These are phyloP conservation scores for Entomyzon cyanotis DNA, from an alignment of 2,113 vertebrate genomes.

Conservation along the genomic window DNA sequence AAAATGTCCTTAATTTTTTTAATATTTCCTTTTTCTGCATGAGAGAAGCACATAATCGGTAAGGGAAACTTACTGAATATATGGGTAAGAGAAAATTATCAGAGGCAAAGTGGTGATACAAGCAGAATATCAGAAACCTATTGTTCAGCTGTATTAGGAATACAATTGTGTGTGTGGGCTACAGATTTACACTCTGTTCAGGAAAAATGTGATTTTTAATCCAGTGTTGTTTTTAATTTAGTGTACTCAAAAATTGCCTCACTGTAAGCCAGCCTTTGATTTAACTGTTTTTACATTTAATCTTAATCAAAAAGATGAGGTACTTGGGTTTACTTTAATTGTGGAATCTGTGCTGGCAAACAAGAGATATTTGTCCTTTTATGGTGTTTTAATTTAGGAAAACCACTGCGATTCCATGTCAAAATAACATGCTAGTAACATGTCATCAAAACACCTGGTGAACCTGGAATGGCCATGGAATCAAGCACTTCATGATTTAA, in stretches of 20 bases:
- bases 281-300: background rate
- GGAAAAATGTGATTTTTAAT: background rate
- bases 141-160: background rate
- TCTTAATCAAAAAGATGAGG: background rate
- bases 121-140: background rate
- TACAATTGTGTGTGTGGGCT: background rate
- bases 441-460: background rate
- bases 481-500: background rate
- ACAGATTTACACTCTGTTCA: background rate
- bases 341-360: background rate
- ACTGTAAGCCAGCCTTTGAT: background rate
- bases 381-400: background rate
- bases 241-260: background rate
- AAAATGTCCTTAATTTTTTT: background rate
- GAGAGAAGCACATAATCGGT: background rate
- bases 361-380: background rate
- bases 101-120: background rate
- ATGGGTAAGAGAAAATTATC: background rate
- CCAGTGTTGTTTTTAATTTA: background rate
- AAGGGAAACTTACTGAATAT: background rate
- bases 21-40: conserved; percentile 14
- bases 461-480: background rate
- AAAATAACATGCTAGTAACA: background rate
- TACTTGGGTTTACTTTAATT: background rate
- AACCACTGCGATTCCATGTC: background rate